Evolutionary conservation across 2,113 vertebrate genomes (phyloP), one percentile per base, ranked within the genome.

Genomic region (Thamnophis sirtalis): DNA sequence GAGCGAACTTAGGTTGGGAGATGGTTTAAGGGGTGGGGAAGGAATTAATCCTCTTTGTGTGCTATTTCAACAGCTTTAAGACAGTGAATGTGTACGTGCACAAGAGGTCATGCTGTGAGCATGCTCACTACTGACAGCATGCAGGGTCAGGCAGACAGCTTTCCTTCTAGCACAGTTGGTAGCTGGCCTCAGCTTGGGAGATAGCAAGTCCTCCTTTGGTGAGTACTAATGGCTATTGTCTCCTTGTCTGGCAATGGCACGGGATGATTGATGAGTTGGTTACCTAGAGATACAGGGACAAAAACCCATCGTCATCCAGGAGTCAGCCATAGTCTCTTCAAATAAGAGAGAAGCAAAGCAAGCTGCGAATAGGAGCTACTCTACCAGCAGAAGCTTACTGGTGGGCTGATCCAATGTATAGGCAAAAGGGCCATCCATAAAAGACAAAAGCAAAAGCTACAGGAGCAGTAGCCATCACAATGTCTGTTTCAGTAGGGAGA

Each of bases 381-480:
- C 92, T 84, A 89, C 86, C 92, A 4, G 0, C 0, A 50, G 88
- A 89, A 86, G 58, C 89, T 84, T 60, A 93, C 88, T 93, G 93
- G 93, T 49, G 0, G 87, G 92, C 90, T 91, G 94, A 91, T 0
- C 91, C 33, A 43, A 53, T 84, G 2, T 92, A 91, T 92, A 58
- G 94, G 91, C 93, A 95, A 4, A 91, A 93, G 90, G 73, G 95
- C 96, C 96, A 96, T 97, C 96, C 96, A 97, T 97, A 96, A 96
- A 96, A 94, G 94, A 96, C 56, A 19, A 63, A 93, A 94, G 94
- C 92, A 7, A 92, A 90, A 63, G 28, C 90, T 85, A 50, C 84
- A 73, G 91, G 58, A 21, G 13, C 0, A 80, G 24, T 9, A 2
- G 13, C 58, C 38, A 54, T 80, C 80, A 68, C 88, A 50, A 87